Conservation (phyloP, 2,888 invertebrate genomes). For the Malachius bipustulatus region DNA sequence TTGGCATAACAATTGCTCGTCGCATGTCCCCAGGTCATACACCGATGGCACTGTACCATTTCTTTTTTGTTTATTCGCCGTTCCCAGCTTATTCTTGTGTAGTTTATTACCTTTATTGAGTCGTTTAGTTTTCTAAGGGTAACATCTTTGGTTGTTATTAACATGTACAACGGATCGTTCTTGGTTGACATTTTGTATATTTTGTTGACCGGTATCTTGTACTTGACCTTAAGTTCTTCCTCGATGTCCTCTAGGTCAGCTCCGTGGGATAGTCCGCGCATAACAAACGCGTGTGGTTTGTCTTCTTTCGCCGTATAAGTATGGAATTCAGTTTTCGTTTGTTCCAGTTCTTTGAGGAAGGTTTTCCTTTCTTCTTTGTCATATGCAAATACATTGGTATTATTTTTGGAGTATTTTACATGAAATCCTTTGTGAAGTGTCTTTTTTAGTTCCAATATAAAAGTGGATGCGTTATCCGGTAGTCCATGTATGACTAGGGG, state of each 20-base stretch:
- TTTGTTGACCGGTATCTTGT: constrained; percentile 1
- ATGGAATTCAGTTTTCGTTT: background rate
- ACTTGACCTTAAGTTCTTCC: background rate
- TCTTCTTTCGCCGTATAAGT: constrained; percentile 2
- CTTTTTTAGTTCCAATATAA: too few species aligned
- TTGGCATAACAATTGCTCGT: constrained; percentile 3
- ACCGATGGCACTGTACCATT: constrained; percentile 6
- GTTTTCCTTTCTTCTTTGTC: background rate
- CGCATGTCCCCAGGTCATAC: constrained; percentile 7
- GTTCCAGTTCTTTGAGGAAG: background rate
- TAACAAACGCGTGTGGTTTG: constrained; percentile 6
- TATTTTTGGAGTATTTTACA: background rate
- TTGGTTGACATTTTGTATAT: constrained; percentile 2
- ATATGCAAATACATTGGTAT: background rate
- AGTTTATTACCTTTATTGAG: background rate
- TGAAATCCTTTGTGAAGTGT: background rate
- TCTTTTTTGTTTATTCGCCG: background rate
- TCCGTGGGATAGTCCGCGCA: background rate
- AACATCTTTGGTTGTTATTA: background rate
- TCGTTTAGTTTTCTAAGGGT: background rate
- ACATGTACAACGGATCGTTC: constrained; percentile 4
- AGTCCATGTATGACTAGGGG: too few species aligned
- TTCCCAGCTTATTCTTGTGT: constrained; percentile 6
- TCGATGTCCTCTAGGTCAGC: background rate
- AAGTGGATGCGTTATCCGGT: too few species aligned